phyloP scores from a whole-genome alignment of 1,140 invertebrate species.

The Drosophila sechellia region DNA sequence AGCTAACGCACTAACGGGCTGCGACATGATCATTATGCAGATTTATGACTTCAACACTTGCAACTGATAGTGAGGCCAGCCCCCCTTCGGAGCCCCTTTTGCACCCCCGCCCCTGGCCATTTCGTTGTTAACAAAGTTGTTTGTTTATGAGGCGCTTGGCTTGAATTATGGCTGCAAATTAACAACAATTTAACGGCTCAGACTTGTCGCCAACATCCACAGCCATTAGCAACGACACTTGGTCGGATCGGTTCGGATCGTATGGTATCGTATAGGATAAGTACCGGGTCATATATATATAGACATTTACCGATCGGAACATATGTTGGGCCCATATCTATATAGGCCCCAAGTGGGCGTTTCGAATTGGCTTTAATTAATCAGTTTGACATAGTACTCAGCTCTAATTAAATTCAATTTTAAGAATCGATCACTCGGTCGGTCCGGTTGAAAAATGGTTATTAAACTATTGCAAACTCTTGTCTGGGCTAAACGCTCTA shows the following conservation, averaged over 20 bases:
- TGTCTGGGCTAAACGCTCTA: conserved; percentile 46
- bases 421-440: conserved; percentile 22
- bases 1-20: conserved; percentile 26
- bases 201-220: conserved; percentile 66
- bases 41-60: conserved; percentile 81
- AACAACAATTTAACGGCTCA: conserved; percentile 66
- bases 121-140: conserved; percentile 68
- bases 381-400: conserved; percentile 75
- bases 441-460: conserved; percentile 42
- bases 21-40: conserved; percentile 60
- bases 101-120: neutral
- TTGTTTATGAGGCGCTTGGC: conserved; percentile 78
- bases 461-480: conserved; percentile 69
- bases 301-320: neutral
- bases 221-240: conserved; percentile 72
- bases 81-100: neutral
- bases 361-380: conserved; percentile 71
- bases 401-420: conserved; percentile 78
- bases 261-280: conserved; percentile 36
- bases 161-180: conserved; percentile 67
- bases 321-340: conserved; percentile 27
- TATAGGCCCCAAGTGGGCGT: conserved; percentile 69
- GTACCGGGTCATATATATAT: neutral
- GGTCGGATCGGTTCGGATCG: conserved; percentile 9
- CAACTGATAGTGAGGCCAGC: conserved; percentile 57